These are phyloP conservation scores for Melanargia galathea DNA, from an alignment of 2,888 invertebrate species.

Conservation along the genomic window DNA sequence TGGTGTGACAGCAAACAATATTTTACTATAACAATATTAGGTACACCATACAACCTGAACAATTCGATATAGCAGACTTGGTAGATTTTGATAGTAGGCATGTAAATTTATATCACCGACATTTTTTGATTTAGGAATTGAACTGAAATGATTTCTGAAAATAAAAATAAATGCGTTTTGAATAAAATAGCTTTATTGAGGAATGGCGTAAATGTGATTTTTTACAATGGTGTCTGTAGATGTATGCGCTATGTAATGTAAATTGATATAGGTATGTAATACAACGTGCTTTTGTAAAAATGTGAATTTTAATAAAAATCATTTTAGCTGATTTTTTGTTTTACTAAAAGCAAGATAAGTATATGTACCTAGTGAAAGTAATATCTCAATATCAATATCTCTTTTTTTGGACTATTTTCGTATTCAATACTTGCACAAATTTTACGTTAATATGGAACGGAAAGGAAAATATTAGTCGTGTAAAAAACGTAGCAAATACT, in stretches of 20 bases:
- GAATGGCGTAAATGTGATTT: constrained; percentile 62
- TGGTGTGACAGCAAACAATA: too few species aligned
- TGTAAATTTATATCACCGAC: neutral
- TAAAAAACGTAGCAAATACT: neutral
- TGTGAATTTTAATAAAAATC: constrained; percentile 32
- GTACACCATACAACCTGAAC: too few species aligned
- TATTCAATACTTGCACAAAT: neutral
- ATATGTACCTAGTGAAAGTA: neutral
- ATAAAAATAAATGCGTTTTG: constrained; percentile 16
- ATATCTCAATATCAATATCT: too few species aligned
- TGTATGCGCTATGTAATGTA: constrained; percentile 9
- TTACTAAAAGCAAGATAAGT: constrained; percentile 15
- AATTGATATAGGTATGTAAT: constrained; percentile 19
- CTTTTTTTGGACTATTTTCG: too few species aligned
- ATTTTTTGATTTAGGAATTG: neutral
- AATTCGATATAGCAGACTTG: neutral
- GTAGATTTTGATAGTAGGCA: constrained; percentile 6
- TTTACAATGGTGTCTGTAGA: constrained; percentile 44
- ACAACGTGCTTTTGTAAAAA: constrained; percentile 24
- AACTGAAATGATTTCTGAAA: constrained; percentile 24
- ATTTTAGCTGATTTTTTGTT: constrained; percentile 22
- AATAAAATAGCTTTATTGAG: constrained; percentile 59
- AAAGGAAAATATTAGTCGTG: too few species aligned
- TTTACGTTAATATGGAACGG: neutral
- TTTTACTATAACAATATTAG: too few species aligned